Conservation (phyloP, 1,140 invertebrate species). For the Yoshiicerus persimilis region DNA sequence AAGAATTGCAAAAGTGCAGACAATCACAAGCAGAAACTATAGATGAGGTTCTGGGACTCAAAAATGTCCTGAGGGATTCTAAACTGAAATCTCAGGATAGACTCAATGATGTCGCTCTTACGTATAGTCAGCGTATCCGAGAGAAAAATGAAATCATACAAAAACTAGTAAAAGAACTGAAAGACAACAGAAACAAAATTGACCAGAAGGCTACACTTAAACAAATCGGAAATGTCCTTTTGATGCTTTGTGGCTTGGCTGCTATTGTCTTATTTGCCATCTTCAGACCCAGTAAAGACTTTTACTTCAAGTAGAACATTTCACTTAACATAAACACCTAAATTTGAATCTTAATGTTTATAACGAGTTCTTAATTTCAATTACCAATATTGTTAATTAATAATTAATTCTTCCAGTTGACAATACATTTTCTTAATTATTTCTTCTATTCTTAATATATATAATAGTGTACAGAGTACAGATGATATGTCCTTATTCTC, state of each 20-base stretch:
- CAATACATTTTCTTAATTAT: no score
- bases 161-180: not conserved
- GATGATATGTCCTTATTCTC: no score
- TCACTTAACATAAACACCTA: no score
- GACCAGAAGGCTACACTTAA: not conserved
- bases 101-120: not conserved
- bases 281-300: not conserved
- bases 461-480: no score
- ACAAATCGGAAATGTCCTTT: not conserved
- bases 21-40: not conserved
- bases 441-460: no score
- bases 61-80: not conserved
- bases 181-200: not conserved
- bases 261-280: not conserved
- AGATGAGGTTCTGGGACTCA: not conserved
- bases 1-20: not conserved
- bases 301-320: not conserved
- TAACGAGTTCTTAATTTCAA: no score
- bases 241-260: not conserved
- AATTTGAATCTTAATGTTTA: no score
- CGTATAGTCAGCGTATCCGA: not conserved
- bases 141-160: not conserved
- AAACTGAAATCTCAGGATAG: not conserved
- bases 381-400: no score
- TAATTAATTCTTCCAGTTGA: no score